Base-by-base conservation (phyloP, 2,888 invertebrate genomes). In the Agrochola lychnidis region DNA sequence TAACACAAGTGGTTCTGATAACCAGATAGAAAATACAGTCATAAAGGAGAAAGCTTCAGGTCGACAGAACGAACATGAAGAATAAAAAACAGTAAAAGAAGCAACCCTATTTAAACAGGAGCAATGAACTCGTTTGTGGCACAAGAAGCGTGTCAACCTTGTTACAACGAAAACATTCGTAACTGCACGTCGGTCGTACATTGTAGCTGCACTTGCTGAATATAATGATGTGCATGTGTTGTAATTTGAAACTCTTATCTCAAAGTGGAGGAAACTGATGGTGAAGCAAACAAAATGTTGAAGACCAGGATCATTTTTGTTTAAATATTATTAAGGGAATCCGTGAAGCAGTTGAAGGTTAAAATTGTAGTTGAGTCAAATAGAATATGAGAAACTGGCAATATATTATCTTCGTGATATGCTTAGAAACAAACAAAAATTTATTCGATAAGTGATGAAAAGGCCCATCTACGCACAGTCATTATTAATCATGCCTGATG, bases 111-210 rank as follows among this genome's bases (percentile, higher is more conserved):
- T 59, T 9, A 42, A 61, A 63, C 36, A 53, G 57, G 83, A 75
- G 69, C 83, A 82, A 79, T 59, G 68, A 71, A 79, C 79, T 82
- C 70, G 68, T 83, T 75, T n/a, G 71, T 40, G 70, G 53, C 63
- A 74, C 56, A 75, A 78, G 62, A 64, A 71, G 70, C 63, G 74
- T 82, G 74, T 63, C 82, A 79, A 73, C 81, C 81, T 81, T 81
- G 73, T 70, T 71, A 69, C 70, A 14, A 36, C 68, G 67, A 80
- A 64, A 74, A 75, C 63, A 75, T 48, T 78, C 61, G 64, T 66
- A 69, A 79, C 1, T 48, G 53, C 72, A 78, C 69, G 51, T 40
- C 62, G 64, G 12, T 48, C 25, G 56, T 14, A 62, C 59, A 59
- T 25, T 77, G 68, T 66, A 68, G 42, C 53, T 70, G 59, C 51